Evolutionary conservation across 92 coral and sea anemone species (phyloP).

Genomic region (Parazoanthus darwini): DNA sequence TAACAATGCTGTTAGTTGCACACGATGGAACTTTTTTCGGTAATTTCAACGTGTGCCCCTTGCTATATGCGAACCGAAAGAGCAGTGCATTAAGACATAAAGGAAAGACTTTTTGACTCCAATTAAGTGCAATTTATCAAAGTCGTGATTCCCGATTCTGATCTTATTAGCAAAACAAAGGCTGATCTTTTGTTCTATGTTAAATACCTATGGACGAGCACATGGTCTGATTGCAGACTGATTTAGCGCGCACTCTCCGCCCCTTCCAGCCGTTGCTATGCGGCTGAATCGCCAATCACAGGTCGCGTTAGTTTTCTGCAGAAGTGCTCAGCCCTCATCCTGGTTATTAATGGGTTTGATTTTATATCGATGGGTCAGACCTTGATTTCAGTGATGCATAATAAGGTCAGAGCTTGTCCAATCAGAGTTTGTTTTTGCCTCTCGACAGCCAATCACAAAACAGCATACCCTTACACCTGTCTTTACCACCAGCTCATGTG

Average conservation of each 20-base stretch:
- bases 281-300: constrained; percentile 28
- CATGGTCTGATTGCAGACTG: constrained; percentile 39
- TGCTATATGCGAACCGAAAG: background rate
- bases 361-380: constrained; percentile 41
- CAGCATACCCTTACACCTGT: constrained; percentile 70
- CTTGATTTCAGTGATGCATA: constrained; percentile 44
- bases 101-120: constrained; percentile 28
- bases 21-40: background rate
- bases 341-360: constrained; percentile 42
- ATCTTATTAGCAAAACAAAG: constrained; percentile 39
- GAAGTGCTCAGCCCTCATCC: constrained; percentile 38
- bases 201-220: constrained; percentile 43
- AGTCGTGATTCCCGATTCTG: constrained; percentile 14
- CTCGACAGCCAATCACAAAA: constrained; percentile 59
- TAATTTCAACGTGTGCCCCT: background rate
- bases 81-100: background rate
- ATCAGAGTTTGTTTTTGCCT: constrained; percentile 46
- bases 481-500: constrained; percentile 65
- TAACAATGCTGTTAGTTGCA: background rate
- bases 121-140: constrained; percentile 10
- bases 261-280: constrained; percentile 39
- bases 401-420: constrained; percentile 69
- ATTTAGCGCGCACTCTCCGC: constrained; percentile 10
- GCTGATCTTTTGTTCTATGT: constrained; percentile 49
- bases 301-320: constrained; percentile 18